Evolutionary conservation across 2,113 vertebrate genomes (phyloP), one percentile per base, ranked within the genome.

Genomic region (Prietella phreatophila): DNA sequence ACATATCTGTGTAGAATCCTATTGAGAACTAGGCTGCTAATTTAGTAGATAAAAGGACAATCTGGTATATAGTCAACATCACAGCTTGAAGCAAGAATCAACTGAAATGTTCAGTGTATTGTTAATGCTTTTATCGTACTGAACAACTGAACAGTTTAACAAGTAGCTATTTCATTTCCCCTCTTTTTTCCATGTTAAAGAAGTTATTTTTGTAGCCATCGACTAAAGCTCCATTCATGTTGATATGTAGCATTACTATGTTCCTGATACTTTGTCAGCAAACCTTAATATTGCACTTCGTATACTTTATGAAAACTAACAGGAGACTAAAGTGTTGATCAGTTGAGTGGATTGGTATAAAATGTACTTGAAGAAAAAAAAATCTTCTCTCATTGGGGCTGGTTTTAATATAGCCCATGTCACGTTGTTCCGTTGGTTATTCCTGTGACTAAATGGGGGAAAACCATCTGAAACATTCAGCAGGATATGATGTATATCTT

Each of bases 21-120:
- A 22, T 50, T n/a, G 15, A 79, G 47, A 55, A 79, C 2, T 22
- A n/a, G 25, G 42, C 75, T 50, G 22, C 42, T 6, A 78, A 27
- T 78, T 78, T 50, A 19, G 75, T 27, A 50, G 42, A 80, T 80
- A n/a, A 56, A 80, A 81, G 79, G 53, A 56, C 78, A 58, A 58
- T 58, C 11, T 14, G 3, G n/a, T 81, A 11, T 81, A 56, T 58
- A 81, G 78, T 55, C 7, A 79, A 81, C 17, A 81, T 58, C 17
- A 22, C 5, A 14, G 27, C 27, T 47, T 80, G 20, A 9, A 80
- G 56, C n/a, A 56, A 80, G 53, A 69, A 42, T 50, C 73, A 27
- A 2, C 50, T 22, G 36, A 47, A 20, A 50, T 78, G 14, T 27
- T 78, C 7, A n/a, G 25, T 53, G 39, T 53, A 78, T 27, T 53